Evolutionary conservation across 2,113 vertebrate genomes (phyloP).

Genomic region (Hemichromis elongatus): DNA sequence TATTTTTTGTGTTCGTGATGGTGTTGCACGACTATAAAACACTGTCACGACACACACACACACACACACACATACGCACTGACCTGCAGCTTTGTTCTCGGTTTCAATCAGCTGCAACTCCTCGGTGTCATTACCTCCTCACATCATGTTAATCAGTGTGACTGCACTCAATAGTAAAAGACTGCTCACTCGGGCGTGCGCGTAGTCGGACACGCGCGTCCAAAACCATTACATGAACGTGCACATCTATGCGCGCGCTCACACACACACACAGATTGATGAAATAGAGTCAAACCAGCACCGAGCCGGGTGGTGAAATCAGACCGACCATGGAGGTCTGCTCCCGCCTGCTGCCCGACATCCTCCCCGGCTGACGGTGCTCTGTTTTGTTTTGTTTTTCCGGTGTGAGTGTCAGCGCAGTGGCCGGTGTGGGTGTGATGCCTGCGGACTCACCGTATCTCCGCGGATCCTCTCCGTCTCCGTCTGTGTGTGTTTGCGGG

Average conservation of each 20-base stretch:
- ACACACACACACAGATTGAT: neutral
- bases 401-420: neutral
- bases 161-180: neutral
- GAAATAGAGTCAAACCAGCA: neutral
- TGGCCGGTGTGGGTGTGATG: neutral
- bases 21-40: neutral
- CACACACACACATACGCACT: neutral
- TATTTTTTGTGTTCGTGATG: neutral
- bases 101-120: constrained; percentile 7
- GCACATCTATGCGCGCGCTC: neutral
- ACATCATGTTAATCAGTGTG: constrained; percentile 27
- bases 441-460: constrained; percentile 40
- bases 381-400: neutral
- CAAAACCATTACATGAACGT: neutral
- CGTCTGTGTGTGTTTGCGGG: neutral
- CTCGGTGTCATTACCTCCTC: constrained; percentile 33
- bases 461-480: neutral
- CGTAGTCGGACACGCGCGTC: neutral
- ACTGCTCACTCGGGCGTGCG: neutral
- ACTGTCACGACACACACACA: neutral
- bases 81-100: constrained; percentile 35
- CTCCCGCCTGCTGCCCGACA: neutral
- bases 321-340: neutral
- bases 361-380: neutral
- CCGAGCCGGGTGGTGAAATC: neutral